Evolutionary conservation across 2,113 vertebrate genomes (phyloP), one percentile per base, ranked within the genome.

Genomic region (Gymnocephalus cernua): DNA sequence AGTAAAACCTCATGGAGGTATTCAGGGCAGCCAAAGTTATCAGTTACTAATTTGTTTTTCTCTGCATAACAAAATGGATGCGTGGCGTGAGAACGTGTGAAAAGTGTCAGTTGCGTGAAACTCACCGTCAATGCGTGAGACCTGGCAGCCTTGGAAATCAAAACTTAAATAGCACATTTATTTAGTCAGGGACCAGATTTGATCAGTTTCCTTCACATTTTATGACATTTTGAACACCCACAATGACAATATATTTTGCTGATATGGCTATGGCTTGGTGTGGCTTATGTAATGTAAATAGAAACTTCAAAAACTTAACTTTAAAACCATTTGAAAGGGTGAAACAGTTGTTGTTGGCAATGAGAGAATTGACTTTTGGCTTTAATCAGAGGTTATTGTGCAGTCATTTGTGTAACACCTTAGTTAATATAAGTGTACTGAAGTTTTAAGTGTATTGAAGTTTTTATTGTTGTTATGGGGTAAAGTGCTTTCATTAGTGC

Each of bases 401-500:
- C 47, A 87, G 64, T 75, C 65, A 74, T 78, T 80, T 80, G 50
- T 75, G 59, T 74, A 77, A 86, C 56, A 66, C 65, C 71, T 73
- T 80, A 71, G 74, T 86, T 88, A 41, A 41, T 85, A 63, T 71
- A 86, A 83, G 74, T 63, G 45, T 41, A 67, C 67, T 59, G 21
- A 70, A 79, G 82, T 86, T 91, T 84, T 89, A 41, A 41, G 38
- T 41, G 38, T 41, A 41, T 11, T 56, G 18, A 63, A 84, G 82
- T 86, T 91, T 84, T 89, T 88, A 72, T 89, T 87, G 83, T 88
- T 85, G 87, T 82, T 77, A 74, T 70, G 47, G 11, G 41, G 69
- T 71, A 53, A 86, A 94, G 83, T 87, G 74, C 67, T 86, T 65
- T 83, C 88, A 85, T 93, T 91, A 91, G 89, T 67, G 74, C 79